Evolutionary conservation across 2,888 invertebrate species (phyloP).

Genomic region (Elysia crispata): DNA sequence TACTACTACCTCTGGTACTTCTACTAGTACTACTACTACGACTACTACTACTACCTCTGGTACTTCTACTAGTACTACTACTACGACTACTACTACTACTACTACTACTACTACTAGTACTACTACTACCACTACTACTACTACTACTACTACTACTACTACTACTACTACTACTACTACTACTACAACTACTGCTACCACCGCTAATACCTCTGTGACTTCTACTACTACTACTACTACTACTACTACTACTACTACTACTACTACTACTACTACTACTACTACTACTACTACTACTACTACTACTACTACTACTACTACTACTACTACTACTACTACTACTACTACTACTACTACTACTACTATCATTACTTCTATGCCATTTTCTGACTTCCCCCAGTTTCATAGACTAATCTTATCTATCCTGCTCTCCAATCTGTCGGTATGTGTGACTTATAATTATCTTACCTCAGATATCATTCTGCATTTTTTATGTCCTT

Average conservation of each 20-base stretch:
- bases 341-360: constrained; percentile 9
- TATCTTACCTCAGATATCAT: too few species aligned
- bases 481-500: too few species aligned
- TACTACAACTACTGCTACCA: not conserved
- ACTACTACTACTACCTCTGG: too few species aligned
- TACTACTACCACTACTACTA: not conserved
- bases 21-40: too few species aligned
- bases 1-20: too few species aligned
- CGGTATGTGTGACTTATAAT: too few species aligned
- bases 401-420: not conserved
- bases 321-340: not conserved
- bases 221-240: not conserved
- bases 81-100: too few species aligned
- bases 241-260: not conserved
- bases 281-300: not conserved
- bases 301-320: not conserved
- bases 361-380: not conserved
- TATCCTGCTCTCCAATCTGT: not conserved
- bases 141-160: not conserved
- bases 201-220: not conserved
- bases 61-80: too few species aligned
- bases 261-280: not conserved
- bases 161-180: not conserved
- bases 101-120: too few species aligned
- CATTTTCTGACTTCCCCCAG: not conserved